phyloP scores from a whole-genome alignment of 2,797 vertebrate genomes.

The Poecilia gillii region DNA sequence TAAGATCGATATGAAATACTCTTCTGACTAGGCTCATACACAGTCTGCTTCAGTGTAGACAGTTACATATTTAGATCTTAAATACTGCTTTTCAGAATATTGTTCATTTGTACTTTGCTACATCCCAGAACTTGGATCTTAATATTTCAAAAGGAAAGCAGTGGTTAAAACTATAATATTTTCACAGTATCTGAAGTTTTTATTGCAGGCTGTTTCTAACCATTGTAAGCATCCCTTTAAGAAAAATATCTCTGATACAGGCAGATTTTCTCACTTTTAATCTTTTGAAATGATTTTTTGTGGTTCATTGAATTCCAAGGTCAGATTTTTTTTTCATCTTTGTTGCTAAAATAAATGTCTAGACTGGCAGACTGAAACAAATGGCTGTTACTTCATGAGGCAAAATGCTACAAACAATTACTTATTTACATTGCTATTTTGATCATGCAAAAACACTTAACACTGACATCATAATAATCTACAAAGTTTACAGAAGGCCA shows the following conservation, averaged over 20 bases:
- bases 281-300: background rate
- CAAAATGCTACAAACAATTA: too few species aligned
- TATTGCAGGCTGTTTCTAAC: background rate
- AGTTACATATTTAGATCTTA: background rate
- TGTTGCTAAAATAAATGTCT: background rate
- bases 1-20: constrained; percentile 32
- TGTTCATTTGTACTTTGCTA: background rate
- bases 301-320: background rate
- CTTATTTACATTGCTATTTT: too few species aligned
- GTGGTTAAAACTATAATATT: background rate
- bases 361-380: background rate
- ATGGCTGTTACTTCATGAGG: background rate
- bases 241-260: background rate
- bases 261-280: background rate
- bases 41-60: background rate
- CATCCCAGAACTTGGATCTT: background rate
- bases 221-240: background rate
- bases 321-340: background rate
- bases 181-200: background rate
- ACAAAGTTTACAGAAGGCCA: background rate
- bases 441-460: too few species aligned
- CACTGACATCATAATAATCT: background rate
- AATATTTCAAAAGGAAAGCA: background rate
- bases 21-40: constrained; percentile 10
- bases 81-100: background rate